Evolutionary conservation across 2,888 invertebrate species (phyloP).

Genomic region (Germaria angustata): DNA sequence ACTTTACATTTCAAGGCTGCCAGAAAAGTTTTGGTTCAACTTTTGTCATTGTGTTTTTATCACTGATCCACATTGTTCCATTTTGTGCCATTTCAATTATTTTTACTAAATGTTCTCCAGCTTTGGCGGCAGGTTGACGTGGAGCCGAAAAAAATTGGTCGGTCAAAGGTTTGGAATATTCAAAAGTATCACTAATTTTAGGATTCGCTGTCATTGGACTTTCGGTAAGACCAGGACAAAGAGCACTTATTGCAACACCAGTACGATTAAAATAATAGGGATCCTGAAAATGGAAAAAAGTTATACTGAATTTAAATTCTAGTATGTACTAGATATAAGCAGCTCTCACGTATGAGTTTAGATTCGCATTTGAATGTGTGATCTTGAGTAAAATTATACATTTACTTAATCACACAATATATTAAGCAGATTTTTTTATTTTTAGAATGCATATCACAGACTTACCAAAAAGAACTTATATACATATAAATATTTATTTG

Average conservation of each 20-base stretch:
- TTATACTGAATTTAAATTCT: too few species aligned
- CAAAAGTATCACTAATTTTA: conserved; percentile 68
- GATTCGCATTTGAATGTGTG: too few species aligned
- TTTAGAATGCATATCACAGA: too few species aligned
- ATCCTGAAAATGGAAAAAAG: conserved; percentile 56
- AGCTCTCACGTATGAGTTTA: too few species aligned
- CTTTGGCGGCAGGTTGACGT: conserved; percentile 68
- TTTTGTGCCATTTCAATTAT: conserved; percentile 70
- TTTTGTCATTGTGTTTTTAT: conserved; percentile 67
- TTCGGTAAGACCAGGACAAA: conserved; percentile 71
- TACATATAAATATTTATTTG: too few species aligned
- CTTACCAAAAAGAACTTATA: too few species aligned
- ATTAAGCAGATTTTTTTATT: too few species aligned
- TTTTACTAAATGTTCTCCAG: conserved; percentile 69
- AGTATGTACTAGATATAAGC: too few species aligned
- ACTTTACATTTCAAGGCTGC: conserved; percentile 45
- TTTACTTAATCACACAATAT: too few species aligned
- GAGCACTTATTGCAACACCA: conserved; percentile 68
- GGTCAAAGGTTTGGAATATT: conserved; percentile 66
- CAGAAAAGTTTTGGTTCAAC: conserved; percentile 69
- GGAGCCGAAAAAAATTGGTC: conserved; percentile 60
- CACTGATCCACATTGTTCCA: conserved; percentile 70
- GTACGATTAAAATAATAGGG: conserved; percentile 67
- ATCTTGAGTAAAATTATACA: too few species aligned
- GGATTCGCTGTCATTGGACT: conserved; percentile 68